A percentile compares a stretch with the other conserved stretches of the same genome.
phyloP scores from a whole-genome alignment of 92 coral and sea anemone genomes.

The Epizoanthus stellaris region DNA sequence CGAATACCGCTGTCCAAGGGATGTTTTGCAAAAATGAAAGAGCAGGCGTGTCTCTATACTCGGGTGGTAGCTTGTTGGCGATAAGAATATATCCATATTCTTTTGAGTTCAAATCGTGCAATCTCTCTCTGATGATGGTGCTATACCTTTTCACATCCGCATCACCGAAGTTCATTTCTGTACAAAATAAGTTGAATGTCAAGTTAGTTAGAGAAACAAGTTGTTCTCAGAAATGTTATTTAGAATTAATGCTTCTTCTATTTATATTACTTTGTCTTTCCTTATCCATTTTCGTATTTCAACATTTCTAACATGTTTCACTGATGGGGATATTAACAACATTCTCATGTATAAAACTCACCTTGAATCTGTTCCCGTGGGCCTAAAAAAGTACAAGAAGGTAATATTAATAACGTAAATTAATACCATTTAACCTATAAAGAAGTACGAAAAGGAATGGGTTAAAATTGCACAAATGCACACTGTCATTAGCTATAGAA shows the following conservation, averaged over 20 bases:
- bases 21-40: slow-evolving; percentile 67
- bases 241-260: background rate
- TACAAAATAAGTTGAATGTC: background rate
- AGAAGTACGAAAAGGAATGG: too few species aligned
- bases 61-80: slow-evolving; percentile 60
- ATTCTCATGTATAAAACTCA: background rate
- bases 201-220: background rate
- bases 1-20: slow-evolving; percentile 74
- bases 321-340: background rate
- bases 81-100: slow-evolving; percentile 58
- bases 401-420: too few species aligned
- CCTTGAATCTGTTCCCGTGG: background rate
- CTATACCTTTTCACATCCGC: slow-evolving; percentile 50
- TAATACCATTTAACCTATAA: too few species aligned
- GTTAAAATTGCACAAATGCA: too few species aligned
- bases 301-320: background rate
- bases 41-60: slow-evolving; percentile 50
- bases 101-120: slow-evolving; percentile 52
- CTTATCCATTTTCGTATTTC: background rate
- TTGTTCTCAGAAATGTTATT: background rate
- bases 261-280: background rate
- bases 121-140: slow-evolving; percentile 45
- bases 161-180: slow-evolving; percentile 18
- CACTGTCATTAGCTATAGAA: too few species aligned
- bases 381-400: background rate